A percentile compares a stretch with the other conserved stretches of the same genome.
Evolutionary conservation across 2,888 invertebrate genomes (phyloP).

Genomic region (Gasteruption jaculator): DNA sequence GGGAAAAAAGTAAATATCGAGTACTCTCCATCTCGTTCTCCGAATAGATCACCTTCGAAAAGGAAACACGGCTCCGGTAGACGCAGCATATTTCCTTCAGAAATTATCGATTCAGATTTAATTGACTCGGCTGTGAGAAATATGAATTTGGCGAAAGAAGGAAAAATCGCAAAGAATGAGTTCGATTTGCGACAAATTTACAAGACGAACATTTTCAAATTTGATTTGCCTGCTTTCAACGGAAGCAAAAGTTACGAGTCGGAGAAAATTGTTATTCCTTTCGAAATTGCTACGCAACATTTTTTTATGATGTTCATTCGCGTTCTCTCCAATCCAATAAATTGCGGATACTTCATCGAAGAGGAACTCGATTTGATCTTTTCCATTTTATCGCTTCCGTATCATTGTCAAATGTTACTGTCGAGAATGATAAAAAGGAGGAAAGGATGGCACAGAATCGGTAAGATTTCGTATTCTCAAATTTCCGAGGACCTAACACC

Average conservation of each 20-base stretch:
- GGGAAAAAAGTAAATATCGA: too few relatives aligned
- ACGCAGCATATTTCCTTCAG: constrained; percentile 22
- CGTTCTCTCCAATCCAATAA: constrained; percentile 36
- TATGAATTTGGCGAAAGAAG: constrained; percentile 34
- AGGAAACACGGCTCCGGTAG: too few relatives aligned
- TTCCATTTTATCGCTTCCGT: constrained; percentile 29
- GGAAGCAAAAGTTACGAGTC: constrained; percentile 27
- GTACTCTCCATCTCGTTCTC: constrained; percentile 10
- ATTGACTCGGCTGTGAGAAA: constrained; percentile 27
- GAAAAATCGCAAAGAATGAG: constrained; percentile 27
- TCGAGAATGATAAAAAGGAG: constrained; percentile 38
- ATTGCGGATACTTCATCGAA: constrained; percentile 42
- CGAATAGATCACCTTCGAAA: constrained; percentile 13
- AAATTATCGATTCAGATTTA: constrained; percentile 18
- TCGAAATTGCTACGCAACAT: constrained; percentile 29
- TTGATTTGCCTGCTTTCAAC: constrained; percentile 22
- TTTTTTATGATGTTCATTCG: constrained; percentile 30
- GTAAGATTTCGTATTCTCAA: constrained; percentile 29
- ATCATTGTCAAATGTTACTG: constrained; percentile 35
- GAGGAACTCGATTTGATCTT: constrained; percentile 36
- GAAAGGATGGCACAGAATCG: constrained; percentile 30
- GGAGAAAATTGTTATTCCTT: constrained; percentile 26
- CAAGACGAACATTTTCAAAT: constrained; percentile 18
- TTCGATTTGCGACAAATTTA: constrained; percentile 38
- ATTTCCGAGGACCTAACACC: constrained; percentile 27